Base-by-base conservation (phyloP, 2,113 vertebrate genomes). In the Gambusia affinis region DNA sequence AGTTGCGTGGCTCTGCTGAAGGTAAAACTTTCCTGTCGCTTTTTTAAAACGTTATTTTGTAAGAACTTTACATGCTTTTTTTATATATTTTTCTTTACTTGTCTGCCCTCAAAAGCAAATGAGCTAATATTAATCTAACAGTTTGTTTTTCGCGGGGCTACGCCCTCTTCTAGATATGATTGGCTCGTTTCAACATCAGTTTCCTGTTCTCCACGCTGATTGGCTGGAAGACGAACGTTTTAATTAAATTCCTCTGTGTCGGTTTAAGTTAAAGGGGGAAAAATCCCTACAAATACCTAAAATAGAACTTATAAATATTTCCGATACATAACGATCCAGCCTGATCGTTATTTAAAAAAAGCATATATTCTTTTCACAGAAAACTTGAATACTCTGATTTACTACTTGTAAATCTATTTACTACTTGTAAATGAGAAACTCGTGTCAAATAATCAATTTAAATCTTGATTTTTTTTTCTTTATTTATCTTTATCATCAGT, bases 81-180 rank as follows among this genome's bases (percentile, higher is more conserved):
- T 0, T 11, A 28, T n/a, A 8, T 57, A 1, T 31, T 15, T 70
- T 10, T 47, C 24, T 42, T 63, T 29, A 4, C 2, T 54, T 54
- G 0, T 8, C 0, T 24, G 4, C 6, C n/a, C 54, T 27, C 27
- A 27, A 3, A 12, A 67, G 35, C 37, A 73, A 79, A 4, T 1
- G 8, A 51, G 28, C 27, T 73, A 80, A 77, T 27, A 28, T 51
- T 61, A 79, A 79, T 65, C 61, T 4, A 2, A 11, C 12, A 1
- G 11, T 90, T 89, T 47, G 31, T 68, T 76, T 90, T 89, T 91
- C 83, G 87, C 89, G 87, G 85, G 83, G 35, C 31, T 8, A 78
- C 75, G 70, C 84, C 89, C 73, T 28, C 8, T 12, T 14, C 0
- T 1, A 4, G 0, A 0, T 29, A 0, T 69, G 0, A 92, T 91